Conservation (phyloP, 2,113 vertebrate genomes). For the Platanista minor region DNA sequence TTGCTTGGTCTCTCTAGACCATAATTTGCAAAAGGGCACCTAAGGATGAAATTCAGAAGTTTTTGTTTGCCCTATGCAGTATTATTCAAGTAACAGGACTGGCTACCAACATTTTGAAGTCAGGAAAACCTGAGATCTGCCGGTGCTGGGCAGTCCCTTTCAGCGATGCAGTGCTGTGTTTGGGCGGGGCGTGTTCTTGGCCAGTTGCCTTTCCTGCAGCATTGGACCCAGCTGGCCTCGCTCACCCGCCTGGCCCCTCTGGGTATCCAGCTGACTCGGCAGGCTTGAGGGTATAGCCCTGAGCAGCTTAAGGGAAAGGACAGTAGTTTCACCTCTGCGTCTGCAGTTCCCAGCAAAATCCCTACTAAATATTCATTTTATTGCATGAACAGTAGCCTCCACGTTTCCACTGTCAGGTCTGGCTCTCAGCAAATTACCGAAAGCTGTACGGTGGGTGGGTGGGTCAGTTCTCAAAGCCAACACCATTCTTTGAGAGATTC, state of each 20-base stretch:
- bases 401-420: not conserved
- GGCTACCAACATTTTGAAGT: not conserved
- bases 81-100: not conserved
- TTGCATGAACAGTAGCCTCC: not conserved
- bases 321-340: not conserved
- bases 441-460: not conserved
- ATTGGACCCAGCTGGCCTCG: not conserved
- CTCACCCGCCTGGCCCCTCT: not conserved
- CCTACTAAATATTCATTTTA: not conserved
- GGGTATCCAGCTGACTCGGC: not conserved
- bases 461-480: not conserved
- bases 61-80: not conserved
- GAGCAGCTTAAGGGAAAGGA: not conserved
- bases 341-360: not conserved
- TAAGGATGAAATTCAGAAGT: not conserved
- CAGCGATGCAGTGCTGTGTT: rapidly evolving
- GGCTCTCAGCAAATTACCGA: not conserved
- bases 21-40: not conserved
- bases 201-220: too few relatives aligned
- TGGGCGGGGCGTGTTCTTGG: rapidly evolving
- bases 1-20: not conserved
- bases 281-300: not conserved
- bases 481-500: not conserved
- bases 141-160: not conserved
- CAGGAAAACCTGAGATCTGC: not conserved